Base-by-base conservation (phyloP, 1,140 invertebrate genomes). In the Orius insidiosus region DNA sequence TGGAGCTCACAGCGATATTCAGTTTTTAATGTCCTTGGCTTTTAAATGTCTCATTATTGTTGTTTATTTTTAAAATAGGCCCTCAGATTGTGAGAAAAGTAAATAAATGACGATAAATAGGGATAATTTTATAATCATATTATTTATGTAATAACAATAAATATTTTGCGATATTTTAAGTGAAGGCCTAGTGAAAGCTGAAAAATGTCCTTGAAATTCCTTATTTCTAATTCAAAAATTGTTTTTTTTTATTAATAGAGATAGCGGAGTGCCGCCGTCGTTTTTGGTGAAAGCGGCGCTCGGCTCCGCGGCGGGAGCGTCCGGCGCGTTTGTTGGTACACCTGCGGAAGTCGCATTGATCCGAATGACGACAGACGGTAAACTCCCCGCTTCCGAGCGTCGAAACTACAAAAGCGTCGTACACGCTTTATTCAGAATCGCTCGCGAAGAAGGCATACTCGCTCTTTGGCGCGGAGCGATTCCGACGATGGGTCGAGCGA, bases 301-400 rank as follows among this genome's bases (percentile, higher is more conserved):
- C 37, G 95, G 90, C 39, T 80, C 90, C 67, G 62, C 72, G 4
- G 85, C 93, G 9, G 94, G 94, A 4, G 76, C 77, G 11, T 66
- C 78, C 37, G 94, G 90, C 34, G 85, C 93, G 1, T 72, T 72
- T 57, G 75, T 92, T 46, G 94, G 95, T 45, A 98, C 86, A 15
- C 95, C 95, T 3, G 89, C 93, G 1, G 95, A 98, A 70, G 76
- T 90, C 31, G 77, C 85, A 1, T 66, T 95, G 5, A 85, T 95
- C 53, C 67, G 95, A 57, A 98, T 99, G 95, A 97, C 94, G 10
- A 76, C 89, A 2, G 95, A 99, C 69, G 95, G 94, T 13, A 72
- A 85, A 53, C 62, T 98, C 49, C 88, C 94, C 3, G 46, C 65
- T 48, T 84, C 76, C 0, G 78, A 98, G 62, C 68, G 83, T 60